phyloP scores from a whole-genome alignment of 2,797 vertebrate species.

The Pseudotriccus pelzelni region DNA sequence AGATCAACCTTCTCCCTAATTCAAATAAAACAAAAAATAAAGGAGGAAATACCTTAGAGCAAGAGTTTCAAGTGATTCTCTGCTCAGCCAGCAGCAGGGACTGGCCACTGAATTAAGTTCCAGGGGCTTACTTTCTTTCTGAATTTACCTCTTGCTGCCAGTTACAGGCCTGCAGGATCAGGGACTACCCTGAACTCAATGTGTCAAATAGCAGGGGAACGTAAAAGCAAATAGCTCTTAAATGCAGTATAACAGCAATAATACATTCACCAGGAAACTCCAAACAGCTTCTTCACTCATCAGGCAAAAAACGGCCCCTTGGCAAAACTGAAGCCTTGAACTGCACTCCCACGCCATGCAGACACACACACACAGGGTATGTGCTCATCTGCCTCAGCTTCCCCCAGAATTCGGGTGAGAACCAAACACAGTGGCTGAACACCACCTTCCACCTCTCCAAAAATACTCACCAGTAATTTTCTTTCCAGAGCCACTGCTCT shows the following conservation, averaged over 20 bases:
- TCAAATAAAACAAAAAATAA: neutral
- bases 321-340: neutral
- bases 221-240: neutral
- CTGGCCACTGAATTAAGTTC: neutral
- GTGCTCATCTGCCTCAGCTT: neutral
- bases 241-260: neutral
- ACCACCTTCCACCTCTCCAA: neutral
- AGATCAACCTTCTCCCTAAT: slow-evolving; percentile 1
- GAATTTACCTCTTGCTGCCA: neutral
- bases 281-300: neutral
- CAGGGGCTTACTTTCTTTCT: neutral
- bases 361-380: neutral
- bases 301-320: neutral
- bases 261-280: neutral
- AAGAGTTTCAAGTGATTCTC: neutral
- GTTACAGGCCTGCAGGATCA: neutral
- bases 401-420: neutral
- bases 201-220: neutral
- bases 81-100: neutral
- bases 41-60: neutral
- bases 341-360: neutral
- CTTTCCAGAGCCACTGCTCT: neutral
- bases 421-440: neutral
- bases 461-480: neutral
- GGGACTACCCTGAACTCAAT: neutral